Percentiles rank a stretch among this genome's conserved stretches.
Evolutionary conservation across 2,888 invertebrate species (phyloP).

Genomic region (Neocrepidodera transversa): DNA sequence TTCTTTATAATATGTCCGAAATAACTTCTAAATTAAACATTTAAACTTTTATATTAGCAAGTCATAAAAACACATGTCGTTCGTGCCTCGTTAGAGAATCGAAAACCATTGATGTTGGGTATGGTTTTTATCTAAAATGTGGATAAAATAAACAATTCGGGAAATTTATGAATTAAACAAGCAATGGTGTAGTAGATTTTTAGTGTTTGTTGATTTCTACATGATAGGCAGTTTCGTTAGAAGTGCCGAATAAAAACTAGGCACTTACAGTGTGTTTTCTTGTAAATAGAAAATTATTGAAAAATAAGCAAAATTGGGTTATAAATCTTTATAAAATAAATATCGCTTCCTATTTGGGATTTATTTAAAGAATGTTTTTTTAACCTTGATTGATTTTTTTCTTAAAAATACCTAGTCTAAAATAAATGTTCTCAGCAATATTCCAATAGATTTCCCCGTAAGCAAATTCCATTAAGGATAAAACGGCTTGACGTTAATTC

Average conservation of each 20-base stretch:
- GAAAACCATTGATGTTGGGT: slow-evolving; percentile 41
- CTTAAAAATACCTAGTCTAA: no score
- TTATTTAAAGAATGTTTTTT: no score
- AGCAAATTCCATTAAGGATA: slow-evolving; percentile 30
- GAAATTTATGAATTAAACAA: slow-evolving; percentile 34
- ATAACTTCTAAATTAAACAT: slow-evolving; percentile 36
- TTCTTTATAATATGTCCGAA: slow-evolving; percentile 36
- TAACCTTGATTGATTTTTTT: no score
- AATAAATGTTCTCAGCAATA: no score
- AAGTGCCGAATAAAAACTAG: slow-evolving; percentile 22
- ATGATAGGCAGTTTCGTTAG: slow-evolving; percentile 15
- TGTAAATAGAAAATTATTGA: slow-evolving; percentile 13
- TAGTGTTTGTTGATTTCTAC: slow-evolving; percentile 22
- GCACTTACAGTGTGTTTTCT: slow-evolving; percentile 2
- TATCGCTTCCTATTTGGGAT: no score
- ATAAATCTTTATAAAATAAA: no score
- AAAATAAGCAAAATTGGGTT: slow-evolving; percentile 13
- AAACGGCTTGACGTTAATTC: slow-evolving; percentile 32
- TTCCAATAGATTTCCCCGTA: no score
- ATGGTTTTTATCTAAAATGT: slow-evolving; percentile 42
- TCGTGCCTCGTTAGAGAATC: slow-evolving; percentile 30
- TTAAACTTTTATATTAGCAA: slow-evolving; percentile 37
- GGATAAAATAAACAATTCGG: slow-evolving; percentile 37
- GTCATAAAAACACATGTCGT: slow-evolving; percentile 44
- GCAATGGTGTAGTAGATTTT: slow-evolving; percentile 11